These are phyloP conservation scores for Liparis tanakae DNA, from an alignment of 2,797 vertebrate genomes.

Conservation along the genomic window DNA sequence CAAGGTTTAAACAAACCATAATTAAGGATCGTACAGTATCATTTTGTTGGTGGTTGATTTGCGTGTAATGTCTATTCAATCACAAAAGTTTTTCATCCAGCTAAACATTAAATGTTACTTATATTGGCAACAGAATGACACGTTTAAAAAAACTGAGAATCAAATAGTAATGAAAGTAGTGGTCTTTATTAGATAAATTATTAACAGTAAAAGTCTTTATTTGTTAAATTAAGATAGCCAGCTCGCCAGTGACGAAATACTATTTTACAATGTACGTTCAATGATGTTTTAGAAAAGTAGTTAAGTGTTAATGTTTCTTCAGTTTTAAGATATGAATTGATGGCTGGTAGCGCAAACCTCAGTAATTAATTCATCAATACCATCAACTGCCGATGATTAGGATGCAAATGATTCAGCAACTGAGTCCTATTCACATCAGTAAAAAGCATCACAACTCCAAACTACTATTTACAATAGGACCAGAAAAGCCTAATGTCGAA, in stretches of 20 bases:
- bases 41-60: not conserved
- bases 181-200: conserved; percentile 54
- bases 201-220: conserved; percentile 24
- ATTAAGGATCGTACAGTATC: not conserved
- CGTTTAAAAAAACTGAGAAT: not conserved
- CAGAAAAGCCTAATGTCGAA: conserved; percentile 18
- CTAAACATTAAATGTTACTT: not conserved
- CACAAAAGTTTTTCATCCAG: not conserved
- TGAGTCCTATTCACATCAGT: not conserved
- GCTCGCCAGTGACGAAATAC: conserved; percentile 48
- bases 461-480: conserved; percentile 33
- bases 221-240: conserved; percentile 58
- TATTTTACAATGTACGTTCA: conserved; percentile 15
- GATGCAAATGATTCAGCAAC: conserved; percentile 20
- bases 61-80: not conserved
- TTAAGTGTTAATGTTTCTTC: conserved; percentile 44
- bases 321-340: conserved; percentile 37
- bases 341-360: conserved; percentile 12
- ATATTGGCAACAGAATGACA: not conserved
- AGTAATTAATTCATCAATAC: conserved; percentile 24
- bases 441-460: conserved; percentile 8
- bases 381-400: conserved; percentile 12
- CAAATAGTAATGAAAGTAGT: conserved; percentile 18
- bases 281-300: conserved; percentile 23
- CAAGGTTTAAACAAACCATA: not conserved